Conservation (phyloP, 2,797 vertebrate species). For the Hydrolagus colliei region DNA sequence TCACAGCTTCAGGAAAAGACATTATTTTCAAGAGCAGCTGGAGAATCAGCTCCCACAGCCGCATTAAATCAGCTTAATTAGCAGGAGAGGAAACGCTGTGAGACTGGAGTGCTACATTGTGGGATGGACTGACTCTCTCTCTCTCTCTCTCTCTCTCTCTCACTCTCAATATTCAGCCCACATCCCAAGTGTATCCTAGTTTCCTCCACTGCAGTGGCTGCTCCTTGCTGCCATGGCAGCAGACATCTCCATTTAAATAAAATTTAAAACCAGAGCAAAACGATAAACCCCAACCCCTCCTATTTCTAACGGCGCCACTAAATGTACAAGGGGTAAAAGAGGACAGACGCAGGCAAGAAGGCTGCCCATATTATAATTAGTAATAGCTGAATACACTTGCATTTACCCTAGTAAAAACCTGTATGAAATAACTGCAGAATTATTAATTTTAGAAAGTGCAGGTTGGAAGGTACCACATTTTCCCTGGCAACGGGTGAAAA, state of each 20-base stretch:
- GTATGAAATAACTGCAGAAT: background rate
- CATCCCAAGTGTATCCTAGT: slow-evolving; percentile 60
- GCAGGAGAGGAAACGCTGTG: slow-evolving; percentile 6
- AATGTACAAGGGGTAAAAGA: background rate
- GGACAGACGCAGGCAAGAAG: background rate
- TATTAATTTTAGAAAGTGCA: slow-evolving; percentile 27
- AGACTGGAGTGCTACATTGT: background rate
- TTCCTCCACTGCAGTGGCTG: slow-evolving; percentile 53
- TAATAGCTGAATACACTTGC: background rate
- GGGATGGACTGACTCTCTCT: slow-evolving; percentile 29
- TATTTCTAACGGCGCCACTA: too few species aligned
- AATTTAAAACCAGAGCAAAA: background rate
- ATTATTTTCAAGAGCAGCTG: background rate
- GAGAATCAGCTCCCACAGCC: background rate
- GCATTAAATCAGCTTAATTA: slow-evolving; percentile 11
- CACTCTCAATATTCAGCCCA: slow-evolving; percentile 55
- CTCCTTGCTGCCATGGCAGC: slow-evolving; percentile 64
- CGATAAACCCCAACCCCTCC: too few species aligned
- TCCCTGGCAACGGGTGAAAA: slow-evolving; percentile 1
- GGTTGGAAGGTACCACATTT: slow-evolving; percentile 14
- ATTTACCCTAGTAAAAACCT: background rate
- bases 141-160: slow-evolving; percentile 41
- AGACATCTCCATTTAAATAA: slow-evolving; percentile 35
- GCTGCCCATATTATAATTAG: background rate
- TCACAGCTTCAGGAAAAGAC: background rate